Evolutionary conservation across 2,113 vertebrate genomes (phyloP).

Genomic region (Paraplagusia blochii): DNA sequence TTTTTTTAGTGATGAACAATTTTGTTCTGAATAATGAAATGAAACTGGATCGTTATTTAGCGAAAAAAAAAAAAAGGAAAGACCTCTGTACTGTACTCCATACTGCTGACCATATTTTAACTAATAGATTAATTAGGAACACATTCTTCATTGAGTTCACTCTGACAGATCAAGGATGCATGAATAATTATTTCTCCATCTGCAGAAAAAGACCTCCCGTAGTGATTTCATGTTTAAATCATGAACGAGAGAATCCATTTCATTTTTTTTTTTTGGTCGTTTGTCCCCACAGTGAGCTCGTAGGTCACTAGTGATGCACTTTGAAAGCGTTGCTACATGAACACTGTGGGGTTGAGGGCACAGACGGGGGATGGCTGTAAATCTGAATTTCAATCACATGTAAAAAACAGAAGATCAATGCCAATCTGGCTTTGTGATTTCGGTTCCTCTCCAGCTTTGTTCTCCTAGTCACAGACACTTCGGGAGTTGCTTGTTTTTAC

Average conservation of each 20-base stretch:
- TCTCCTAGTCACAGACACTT: constrained; percentile 26
- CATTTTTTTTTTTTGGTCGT: constrained; percentile 27
- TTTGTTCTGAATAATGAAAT: constrained; percentile 48
- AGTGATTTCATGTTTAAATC: constrained; percentile 55
- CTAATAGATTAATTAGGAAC: constrained; percentile 60
- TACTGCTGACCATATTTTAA: constrained; percentile 54
- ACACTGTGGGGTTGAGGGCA: background rate
- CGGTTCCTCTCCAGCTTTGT: background rate
- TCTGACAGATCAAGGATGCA: constrained; percentile 17
- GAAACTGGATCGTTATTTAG: too few species aligned
- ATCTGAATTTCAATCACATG: constrained; percentile 18
- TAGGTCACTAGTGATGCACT: constrained; percentile 28
- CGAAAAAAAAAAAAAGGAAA: constrained; percentile 9
- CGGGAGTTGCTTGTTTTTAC: constrained; percentile 12
- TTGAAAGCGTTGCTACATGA: constrained; percentile 15
- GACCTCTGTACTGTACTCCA: constrained; percentile 25
- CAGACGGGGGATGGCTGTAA: constrained; percentile 1
- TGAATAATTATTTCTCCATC: constrained; percentile 52
- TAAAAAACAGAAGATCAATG: constrained; percentile 4
- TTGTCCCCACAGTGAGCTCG: constrained; percentile 1
- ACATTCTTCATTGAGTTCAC: constrained; percentile 50
- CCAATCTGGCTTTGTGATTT: background rate
- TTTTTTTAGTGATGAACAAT: constrained; percentile 68
- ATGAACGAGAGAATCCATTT: constrained; percentile 31
- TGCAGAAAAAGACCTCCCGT: constrained; percentile 20